Conservation (phyloP, 2,113 vertebrate species). For the Taxidea taxus region DNA sequence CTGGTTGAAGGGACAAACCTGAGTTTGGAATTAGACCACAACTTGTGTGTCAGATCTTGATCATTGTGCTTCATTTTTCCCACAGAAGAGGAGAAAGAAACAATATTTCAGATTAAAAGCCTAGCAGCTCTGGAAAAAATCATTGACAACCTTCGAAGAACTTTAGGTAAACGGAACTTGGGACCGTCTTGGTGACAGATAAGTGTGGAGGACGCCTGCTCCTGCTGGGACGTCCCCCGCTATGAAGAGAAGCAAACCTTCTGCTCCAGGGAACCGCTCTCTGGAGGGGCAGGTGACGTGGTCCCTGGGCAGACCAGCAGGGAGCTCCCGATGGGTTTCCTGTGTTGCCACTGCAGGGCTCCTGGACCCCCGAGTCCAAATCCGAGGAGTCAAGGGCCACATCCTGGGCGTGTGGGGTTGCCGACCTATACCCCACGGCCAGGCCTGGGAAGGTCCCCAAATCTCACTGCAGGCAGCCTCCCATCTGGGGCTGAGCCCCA, state of each 20-base stretch:
- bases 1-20: background rate
- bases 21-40: background rate
- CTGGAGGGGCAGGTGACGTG: background rate
- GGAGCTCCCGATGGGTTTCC: too few relatives aligned
- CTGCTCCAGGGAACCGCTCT: background rate
- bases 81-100: constrained; percentile 51
- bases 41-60: background rate
- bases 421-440: fast-evolving
- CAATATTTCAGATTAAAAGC: constrained; percentile 44
- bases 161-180: constrained; percentile 39
- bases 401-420: too few relatives aligned
- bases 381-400: too few relatives aligned
- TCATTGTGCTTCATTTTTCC: constrained; percentile 4
- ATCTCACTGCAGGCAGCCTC: background rate
- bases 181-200: too few relatives aligned
- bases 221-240: fast-evolving
- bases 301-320: background rate
- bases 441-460: background rate
- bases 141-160: constrained; percentile 6
- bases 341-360: background rate
- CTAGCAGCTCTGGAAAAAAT: constrained; percentile 34
- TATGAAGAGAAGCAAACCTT: background rate
- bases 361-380: background rate
- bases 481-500: background rate
- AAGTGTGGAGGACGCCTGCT: background rate